Evolutionary conservation across 2,113 vertebrate genomes (phyloP).

Genomic region (Dipodomys ordii): DNA sequence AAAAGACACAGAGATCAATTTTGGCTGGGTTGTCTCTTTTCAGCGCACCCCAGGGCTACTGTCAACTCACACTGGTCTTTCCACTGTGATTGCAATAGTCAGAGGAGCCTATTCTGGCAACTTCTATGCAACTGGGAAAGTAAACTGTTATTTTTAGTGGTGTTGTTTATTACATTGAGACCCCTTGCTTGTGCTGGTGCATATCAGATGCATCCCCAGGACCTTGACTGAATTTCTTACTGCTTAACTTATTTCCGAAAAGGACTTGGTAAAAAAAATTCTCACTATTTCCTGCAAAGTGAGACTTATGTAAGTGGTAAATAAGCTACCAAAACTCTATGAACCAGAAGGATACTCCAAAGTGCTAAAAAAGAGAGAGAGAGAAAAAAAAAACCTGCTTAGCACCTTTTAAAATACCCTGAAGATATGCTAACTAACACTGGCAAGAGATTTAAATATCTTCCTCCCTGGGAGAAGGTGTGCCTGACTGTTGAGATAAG

Average conservation of each 20-base stretch:
- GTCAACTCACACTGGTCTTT: not conserved
- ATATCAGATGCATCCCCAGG: constrained; percentile 1
- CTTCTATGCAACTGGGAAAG: not conserved
- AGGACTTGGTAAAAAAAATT: constrained; percentile 21
- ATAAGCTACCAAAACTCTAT: constrained; percentile 41
- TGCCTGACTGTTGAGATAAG: constrained; percentile 51
- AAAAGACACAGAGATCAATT: not conserved
- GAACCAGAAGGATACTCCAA: constrained; percentile 22
- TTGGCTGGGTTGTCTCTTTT: not conserved
- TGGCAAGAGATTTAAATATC: constrained; percentile 41
- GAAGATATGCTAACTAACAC: constrained; percentile 44
- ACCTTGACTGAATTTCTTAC: constrained; percentile 22
- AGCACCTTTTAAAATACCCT: constrained; percentile 49
- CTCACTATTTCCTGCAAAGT: not conserved
- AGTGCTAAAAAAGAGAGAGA: not conserved
- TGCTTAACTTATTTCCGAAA: constrained; percentile 46
- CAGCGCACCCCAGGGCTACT: not conserved
- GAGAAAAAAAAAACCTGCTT: not conserved
- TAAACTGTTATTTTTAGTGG: constrained; percentile 30
- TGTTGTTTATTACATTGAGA: not conserved
- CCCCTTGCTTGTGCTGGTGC: constrained; percentile 7
- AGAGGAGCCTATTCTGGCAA: not conserved
- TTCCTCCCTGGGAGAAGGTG: constrained; percentile 45
- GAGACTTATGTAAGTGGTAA: constrained; percentile 32
- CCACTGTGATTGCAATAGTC: not conserved